phyloP scores from a whole-genome alignment of 2,113 vertebrate genomes.

The Cromileptes altivelis region DNA sequence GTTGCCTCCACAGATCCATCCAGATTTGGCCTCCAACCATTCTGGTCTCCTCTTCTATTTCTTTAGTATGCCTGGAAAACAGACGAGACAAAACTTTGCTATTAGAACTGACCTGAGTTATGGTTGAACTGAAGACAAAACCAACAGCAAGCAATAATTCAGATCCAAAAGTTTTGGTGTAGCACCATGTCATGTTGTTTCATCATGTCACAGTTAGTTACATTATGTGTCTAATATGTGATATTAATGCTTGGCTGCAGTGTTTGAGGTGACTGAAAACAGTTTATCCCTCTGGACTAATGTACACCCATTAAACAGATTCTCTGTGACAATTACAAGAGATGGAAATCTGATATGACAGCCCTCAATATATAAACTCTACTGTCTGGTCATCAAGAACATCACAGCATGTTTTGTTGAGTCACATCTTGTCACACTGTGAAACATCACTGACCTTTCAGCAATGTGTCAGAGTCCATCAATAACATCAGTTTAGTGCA shows the following conservation, averaged over 20 bases:
- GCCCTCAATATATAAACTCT: not conserved
- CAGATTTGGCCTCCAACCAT: not conserved
- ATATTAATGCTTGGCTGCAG: not conserved
- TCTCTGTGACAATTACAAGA: not conserved
- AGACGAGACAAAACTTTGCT: not conserved
- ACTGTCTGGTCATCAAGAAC: slow-evolving; percentile 11
- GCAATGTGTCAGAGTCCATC: slow-evolving; percentile 1
- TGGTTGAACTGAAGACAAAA: not conserved
- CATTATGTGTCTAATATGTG: not conserved
- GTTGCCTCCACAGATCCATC: not conserved
- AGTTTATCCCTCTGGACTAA: slow-evolving; percentile 19
- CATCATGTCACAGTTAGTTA: not conserved
- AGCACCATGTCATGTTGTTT: too few species aligned
- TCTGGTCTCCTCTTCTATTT: not conserved
- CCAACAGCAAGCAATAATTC: not conserved
- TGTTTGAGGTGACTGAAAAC: slow-evolving; percentile 1
- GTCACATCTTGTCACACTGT: not conserved
- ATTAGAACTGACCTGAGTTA: not conserved
- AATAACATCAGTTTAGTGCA: slow-evolving; percentile 2
- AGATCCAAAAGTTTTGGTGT: not conserved
- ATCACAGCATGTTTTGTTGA: not conserved
- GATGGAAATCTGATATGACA: slow-evolving; percentile 6
- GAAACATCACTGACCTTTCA: slow-evolving; percentile 47
- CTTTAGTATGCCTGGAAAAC: slow-evolving; percentile 11
- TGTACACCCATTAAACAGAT: not conserved